phyloP scores from a whole-genome alignment of 2,888 invertebrate genomes.

The Gymnosoma rotundatum region DNA sequence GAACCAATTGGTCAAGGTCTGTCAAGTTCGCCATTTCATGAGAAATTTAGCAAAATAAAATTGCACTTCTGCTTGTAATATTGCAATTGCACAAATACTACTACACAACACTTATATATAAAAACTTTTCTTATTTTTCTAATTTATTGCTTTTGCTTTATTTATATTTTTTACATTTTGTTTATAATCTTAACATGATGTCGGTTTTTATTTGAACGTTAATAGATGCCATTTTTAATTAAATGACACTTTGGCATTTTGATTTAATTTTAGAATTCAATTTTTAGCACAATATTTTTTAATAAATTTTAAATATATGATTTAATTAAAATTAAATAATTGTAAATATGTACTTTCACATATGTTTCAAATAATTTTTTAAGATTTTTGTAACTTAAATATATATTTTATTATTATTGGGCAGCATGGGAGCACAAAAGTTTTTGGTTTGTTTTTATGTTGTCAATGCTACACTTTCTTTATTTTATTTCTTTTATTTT shows the following conservation, averaged over 20 bases:
- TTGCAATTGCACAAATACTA: neutral
- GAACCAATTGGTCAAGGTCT: constrained; percentile 65
- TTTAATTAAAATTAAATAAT: no score
- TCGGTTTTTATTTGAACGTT: neutral
- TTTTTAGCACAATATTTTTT: no score
- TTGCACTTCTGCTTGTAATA: constrained; percentile 12
- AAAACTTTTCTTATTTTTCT: constrained; percentile 26
- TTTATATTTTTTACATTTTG: constrained; percentile 25
- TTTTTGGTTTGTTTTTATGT: constrained; percentile 2
- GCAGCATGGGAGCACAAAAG: constrained; percentile 21
- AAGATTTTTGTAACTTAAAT: no score
- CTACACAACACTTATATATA: constrained; percentile 5
- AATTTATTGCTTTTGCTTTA: constrained; percentile 1
- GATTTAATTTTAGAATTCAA: no score
- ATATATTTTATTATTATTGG: neutral
- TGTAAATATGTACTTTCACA: no score
- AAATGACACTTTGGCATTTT: no score
- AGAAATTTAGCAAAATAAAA: constrained; percentile 21
- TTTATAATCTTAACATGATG: neutral
- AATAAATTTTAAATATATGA: no score
- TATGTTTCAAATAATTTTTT: no score
- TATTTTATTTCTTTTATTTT: constrained; percentile 30
- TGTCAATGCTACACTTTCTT: constrained; percentile 13
- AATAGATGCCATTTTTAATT: neutral
- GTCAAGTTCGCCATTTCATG: constrained; percentile 69